Evolutionary conservation across 2,797 vertebrate species (phyloP), one percentile per base, ranked within the genome.

Genomic region (Sarcophilus harrisii): DNA sequence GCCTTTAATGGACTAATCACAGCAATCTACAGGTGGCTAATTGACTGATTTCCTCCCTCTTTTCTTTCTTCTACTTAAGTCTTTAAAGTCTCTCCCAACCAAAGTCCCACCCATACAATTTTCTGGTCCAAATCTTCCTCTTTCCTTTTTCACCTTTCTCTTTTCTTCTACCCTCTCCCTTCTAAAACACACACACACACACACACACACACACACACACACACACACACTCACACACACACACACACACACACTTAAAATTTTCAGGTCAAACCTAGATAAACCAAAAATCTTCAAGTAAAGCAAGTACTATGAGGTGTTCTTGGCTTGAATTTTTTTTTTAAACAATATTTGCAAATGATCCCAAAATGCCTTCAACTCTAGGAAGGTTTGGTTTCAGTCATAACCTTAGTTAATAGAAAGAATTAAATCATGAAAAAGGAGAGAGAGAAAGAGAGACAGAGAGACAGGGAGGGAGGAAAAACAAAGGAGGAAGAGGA

Each of bases 1-100:
- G 58, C 0, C n/a, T 29, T 95, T 58, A 60, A 0, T 5, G 90
- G n/a, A 94, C 93, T 87, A 60, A 38, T 90, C 52, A 62, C 93
- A 96, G 95, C 92, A 66, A 97, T 90, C 28, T 73, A 62, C 14
- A 93, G n/a, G 54, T 45, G 21, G 95, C 5, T 49, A 92, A 38
- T 91, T 94, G 91, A 92, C 52, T 92, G 62, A 94, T 91, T 94
- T 49, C 95, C 14, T 96, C 97, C 62, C 66, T 16, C 90, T 96
- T 52, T 45, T 91, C 94, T 90, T 90, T 28, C 81, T 96, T 81
- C 66, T 66, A 95, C 91, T 91, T 91, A 91, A 57, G 13, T 89
- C 93, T 95, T 58, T 57, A 27, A 62, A 58, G 24, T 32, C 52
- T 93, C 45, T 28, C 45, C 94, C 49, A 57, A 32, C 10, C 9